phyloP scores from a whole-genome alignment of 2,797 vertebrate species.

The Chelon labrosus region DNA sequence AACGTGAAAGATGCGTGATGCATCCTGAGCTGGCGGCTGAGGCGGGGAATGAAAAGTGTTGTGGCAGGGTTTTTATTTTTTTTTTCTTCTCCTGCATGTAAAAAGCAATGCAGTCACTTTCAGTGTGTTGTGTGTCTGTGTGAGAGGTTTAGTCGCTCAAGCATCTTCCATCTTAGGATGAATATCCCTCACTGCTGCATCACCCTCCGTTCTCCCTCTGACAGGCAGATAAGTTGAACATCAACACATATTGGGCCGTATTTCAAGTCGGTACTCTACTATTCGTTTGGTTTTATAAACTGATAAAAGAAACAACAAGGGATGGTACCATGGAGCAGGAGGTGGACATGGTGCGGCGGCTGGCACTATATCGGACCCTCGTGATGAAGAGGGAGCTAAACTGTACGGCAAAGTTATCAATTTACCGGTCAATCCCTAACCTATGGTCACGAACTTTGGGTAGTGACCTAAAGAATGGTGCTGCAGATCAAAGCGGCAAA shows the following conservation, averaged over 20 bases:
- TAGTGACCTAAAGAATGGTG: too few relatives aligned
- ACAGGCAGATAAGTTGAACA: not conserved
- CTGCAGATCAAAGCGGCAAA: too few relatives aligned
- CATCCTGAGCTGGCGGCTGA: conserved; percentile 34
- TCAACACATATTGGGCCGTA: not conserved
- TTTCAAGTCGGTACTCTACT: too few relatives aligned
- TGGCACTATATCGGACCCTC: too few relatives aligned
- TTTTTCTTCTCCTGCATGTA: not conserved
- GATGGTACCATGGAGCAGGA: too few relatives aligned
- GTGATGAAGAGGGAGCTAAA: too few relatives aligned
- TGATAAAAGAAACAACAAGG: too few relatives aligned
- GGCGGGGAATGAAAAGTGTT: not conserved
- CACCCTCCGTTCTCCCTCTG: not conserved
- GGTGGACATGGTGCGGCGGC: too few relatives aligned
- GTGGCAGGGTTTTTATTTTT: not conserved
- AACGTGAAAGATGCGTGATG: conserved; percentile 49
- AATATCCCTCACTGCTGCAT: not conserved
- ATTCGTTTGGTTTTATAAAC: too few relatives aligned
- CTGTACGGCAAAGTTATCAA: too few relatives aligned
- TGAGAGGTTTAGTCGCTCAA: not conserved
- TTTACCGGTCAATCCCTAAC: too few relatives aligned
- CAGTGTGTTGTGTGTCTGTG: not conserved
- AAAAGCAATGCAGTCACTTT: conserved; percentile 19
- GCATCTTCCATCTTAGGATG: conserved; percentile 22
- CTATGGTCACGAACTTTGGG: too few relatives aligned